These are phyloP conservation scores for Leptopterna dolabrata DNA, from an alignment of 2,888 invertebrate species.

Conservation along the genomic window DNA sequence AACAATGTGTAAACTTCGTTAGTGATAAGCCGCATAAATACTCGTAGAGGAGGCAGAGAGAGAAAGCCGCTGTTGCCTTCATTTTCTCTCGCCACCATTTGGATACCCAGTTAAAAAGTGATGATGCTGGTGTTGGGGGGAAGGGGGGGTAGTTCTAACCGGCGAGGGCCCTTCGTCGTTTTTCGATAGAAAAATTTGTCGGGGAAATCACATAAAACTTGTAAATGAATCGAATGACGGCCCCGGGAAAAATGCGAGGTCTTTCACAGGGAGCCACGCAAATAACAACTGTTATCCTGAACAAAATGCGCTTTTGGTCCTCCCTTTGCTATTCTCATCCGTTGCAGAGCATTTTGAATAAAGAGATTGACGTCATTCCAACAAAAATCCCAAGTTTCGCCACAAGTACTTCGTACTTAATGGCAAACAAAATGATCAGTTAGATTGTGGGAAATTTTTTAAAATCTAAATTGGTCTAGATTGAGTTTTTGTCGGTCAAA, in stretches of 20 bases:
- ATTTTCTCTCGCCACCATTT: neutral
- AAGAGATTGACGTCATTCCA: too few relatives aligned
- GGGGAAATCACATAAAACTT: neutral
- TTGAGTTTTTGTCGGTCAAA: too few relatives aligned
- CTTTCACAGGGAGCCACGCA: too few relatives aligned
- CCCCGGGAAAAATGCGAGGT: too few relatives aligned
- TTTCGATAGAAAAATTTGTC: neutral
- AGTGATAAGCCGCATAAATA: conserved; percentile 22
- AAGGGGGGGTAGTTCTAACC: neutral
- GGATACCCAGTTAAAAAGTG: neutral
- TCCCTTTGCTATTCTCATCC: neutral
- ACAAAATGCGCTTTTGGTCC: too few relatives aligned
- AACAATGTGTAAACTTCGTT: conserved; percentile 14
- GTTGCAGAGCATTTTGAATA: neutral
- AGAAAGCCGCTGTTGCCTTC: neutral
- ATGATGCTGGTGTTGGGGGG: neutral
- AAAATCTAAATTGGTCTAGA: too few relatives aligned
- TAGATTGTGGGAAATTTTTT: too few relatives aligned
- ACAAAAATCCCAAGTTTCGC: too few relatives aligned
- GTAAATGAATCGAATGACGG: too few relatives aligned
- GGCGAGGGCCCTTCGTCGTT: neutral
- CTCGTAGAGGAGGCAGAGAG: neutral
- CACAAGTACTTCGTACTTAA: too few relatives aligned
- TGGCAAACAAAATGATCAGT: too few relatives aligned
- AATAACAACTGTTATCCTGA: too few relatives aligned